A percentile compares a stretch with the other conserved stretches of the same genome.
Conservation (phyloP, 1,140 invertebrate species). For the Antheraea mylitta region DNA sequence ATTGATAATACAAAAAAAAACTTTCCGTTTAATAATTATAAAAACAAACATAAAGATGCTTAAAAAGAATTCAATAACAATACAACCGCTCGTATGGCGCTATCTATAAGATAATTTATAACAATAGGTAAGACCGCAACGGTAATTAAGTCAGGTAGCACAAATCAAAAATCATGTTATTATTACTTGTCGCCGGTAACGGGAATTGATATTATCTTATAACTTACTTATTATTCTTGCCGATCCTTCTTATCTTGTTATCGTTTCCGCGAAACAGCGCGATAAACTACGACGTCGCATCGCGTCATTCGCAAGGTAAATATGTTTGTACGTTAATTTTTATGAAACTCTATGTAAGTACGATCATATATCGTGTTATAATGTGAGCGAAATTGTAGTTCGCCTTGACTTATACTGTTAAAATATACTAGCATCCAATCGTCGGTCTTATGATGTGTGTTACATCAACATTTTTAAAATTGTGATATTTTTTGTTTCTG, state of each 20-base stretch:
- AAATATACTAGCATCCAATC: not conserved
- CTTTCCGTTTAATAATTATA: no score
- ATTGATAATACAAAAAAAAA: no score
- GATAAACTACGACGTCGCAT: slow-evolving; percentile 6
- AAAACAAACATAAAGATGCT: no score
- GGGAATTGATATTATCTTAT: slow-evolving; percentile 2
- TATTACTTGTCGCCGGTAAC: slow-evolving; percentile 4
- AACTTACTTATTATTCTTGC: slow-evolving; percentile 12
- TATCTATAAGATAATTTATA: not conserved
- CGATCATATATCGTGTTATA: not conserved
- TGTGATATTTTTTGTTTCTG: no score
- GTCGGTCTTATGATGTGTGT: not conserved
- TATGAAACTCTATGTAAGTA: not conserved
- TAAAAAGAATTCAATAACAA: no score
- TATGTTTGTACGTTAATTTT: not conserved
- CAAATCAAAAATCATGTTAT: slow-evolving; percentile 4
- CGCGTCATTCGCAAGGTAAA: slow-evolving; percentile 3
- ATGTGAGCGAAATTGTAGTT: not conserved
- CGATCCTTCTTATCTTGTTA: slow-evolving; percentile 5
- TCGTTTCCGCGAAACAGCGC: slow-evolving; percentile 13
- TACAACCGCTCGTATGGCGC: no score
- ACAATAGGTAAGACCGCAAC: not conserved
- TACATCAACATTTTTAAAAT: no score
- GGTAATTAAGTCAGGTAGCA: slow-evolving; percentile 2
- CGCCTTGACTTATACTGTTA: not conserved